phyloP scores from a whole-genome alignment of 2,113 vertebrate genomes.

The Gobiocypris rarus region DNA sequence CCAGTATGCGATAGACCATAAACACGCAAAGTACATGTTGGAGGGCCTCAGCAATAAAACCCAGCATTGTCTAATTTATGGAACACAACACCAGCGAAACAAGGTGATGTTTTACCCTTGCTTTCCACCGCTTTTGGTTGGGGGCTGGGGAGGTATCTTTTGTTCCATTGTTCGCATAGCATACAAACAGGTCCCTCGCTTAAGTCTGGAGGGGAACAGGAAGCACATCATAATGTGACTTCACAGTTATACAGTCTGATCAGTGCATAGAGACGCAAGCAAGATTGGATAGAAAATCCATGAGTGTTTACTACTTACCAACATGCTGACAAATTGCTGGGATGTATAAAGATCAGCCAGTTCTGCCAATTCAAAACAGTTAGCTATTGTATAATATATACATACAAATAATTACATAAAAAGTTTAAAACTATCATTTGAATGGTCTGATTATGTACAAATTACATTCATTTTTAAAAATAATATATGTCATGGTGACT shows the following conservation, averaged over 20 bases:
- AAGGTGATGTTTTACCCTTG: constrained; percentile 75
- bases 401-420: no score
- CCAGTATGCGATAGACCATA: constrained; percentile 71
- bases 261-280: not conserved
- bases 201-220: not conserved
- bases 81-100: constrained; percentile 71
- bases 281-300: not conserved
- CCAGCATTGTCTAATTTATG: constrained; percentile 79
- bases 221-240: not conserved
- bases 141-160: constrained; percentile 49
- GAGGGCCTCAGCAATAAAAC: constrained; percentile 75
- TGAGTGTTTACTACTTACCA: not conserved
- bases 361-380: not conserved
- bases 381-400: not conserved
- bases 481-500: not conserved
- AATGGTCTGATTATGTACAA: not conserved
- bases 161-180: constrained; percentile 25
- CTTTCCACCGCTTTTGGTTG: constrained; percentile 49
- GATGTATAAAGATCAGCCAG: not conserved
- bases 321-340: not conserved
- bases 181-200: constrained; percentile 18
- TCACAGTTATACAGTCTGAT: constrained; percentile 3
- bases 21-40: constrained; percentile 67
- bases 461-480: not conserved
- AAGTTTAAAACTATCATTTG: no score